Base-by-base conservation (phyloP, 2,113 vertebrate genomes). In the Athene noctua region DNA sequence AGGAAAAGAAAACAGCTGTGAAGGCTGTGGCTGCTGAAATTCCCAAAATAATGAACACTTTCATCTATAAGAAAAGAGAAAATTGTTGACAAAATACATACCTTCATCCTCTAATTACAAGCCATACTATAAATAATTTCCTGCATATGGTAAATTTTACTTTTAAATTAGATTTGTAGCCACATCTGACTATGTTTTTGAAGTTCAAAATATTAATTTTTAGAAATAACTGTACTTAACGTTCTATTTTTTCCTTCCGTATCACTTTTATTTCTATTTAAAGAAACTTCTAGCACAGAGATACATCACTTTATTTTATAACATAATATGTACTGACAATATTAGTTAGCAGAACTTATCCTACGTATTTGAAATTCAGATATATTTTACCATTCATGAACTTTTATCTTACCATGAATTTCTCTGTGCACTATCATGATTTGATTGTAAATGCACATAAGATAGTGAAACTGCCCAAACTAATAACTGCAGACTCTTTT, bases 21-120 rank as follows among this genome's bases (percentile, higher is more conserved):
- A 95, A 96, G 40, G 92, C 92, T 49, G 92, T 62, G 11, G 54
- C 38, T 90, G 97, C 79, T 20, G 66, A 73, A 85, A 94, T 55
- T 29, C 95, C 87, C 92, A 98, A 80, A 72, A 96, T 44, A 54
- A 93, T 52, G 15, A 87, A 93, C 6, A 46, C 21, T 87, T 93
- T 95, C 97, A 97, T 98, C 97, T 96, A 73, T 61, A 94, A 94
- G 77, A 93, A 92, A 95, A 97, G 67, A 94, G 5, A 90, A 30
- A 85, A 79, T 5, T 8, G 32, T 72, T 85, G 58, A 72, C 47
- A 79, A 95, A 61, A 74, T 21, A 62, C 20, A 79, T 78, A 72
- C 6, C 30, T 87, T 75, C 26, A 71, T 52, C 52, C 74, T 90
- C 52, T 81, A 92, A 90, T 94, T 89, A 47, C 46, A 94, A 88